Evolutionary conservation across 2,113 vertebrate species (phyloP).

Genomic region (Fulmarus glacialis): DNA sequence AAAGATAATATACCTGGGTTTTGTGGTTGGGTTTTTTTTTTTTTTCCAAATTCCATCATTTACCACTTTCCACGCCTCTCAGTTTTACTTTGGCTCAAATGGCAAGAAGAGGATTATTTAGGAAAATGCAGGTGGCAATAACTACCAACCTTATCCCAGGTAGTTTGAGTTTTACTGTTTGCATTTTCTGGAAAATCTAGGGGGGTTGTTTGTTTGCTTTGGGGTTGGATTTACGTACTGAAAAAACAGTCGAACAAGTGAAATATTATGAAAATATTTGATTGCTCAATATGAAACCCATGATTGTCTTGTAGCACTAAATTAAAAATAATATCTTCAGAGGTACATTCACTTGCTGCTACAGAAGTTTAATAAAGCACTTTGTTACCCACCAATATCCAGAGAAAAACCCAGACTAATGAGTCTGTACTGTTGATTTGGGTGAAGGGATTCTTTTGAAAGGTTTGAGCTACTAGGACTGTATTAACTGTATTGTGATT

Average conservation of each 20-base stretch:
- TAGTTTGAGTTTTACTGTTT: neutral
- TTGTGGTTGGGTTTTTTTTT: neutral
- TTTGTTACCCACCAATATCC: neutral
- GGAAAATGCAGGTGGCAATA: neutral
- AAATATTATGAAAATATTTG: neutral
- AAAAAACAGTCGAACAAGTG: neutral
- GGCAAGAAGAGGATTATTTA: neutral
- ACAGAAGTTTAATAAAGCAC: neutral
- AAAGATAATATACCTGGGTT: fast-evolving
- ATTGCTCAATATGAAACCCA: neutral
- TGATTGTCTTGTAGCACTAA: neutral
- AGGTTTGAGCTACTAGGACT: neutral
- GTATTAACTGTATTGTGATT: neutral
- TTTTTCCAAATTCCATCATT: neutral
- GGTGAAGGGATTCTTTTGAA: neutral
- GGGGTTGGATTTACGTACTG: neutral
- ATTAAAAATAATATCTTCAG: neutral
- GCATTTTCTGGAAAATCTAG: neutral
- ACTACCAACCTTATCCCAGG: neutral
- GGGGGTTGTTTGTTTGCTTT: neutral
- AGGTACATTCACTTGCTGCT: neutral
- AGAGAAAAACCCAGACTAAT: neutral
- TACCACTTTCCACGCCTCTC: neutral
- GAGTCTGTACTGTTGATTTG: neutral
- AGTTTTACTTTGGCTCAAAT: neutral